Percentiles rank a stretch among this genome's conserved stretches.
These are phyloP conservation scores for Telmatochromis sp. DNA, from an alignment of 2,113 vertebrate species.

Conservation along the genomic window DNA sequence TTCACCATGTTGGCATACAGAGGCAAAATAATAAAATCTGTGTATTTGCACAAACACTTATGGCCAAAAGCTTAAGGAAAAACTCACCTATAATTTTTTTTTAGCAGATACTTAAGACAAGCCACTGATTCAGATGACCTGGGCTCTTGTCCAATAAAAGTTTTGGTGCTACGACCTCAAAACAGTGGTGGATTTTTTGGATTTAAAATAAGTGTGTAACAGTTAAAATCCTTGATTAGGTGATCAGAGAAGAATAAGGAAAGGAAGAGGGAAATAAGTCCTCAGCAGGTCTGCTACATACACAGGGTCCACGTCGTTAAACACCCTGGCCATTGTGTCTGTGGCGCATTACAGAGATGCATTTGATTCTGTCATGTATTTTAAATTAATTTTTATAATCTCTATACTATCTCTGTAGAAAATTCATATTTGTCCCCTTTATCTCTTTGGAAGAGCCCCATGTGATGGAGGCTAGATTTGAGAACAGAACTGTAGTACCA, in stretches of 20 bases:
- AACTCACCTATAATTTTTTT: background rate
- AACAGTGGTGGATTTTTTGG: background rate
- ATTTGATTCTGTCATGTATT: background rate
- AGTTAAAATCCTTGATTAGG: background rate
- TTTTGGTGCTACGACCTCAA: background rate
- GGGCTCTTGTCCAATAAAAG: background rate
- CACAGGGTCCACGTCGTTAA: background rate
- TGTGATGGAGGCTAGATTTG: constrained; percentile 12
- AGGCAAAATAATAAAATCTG: background rate
- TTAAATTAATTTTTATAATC: background rate
- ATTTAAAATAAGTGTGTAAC: background rate
- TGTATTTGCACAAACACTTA: background rate
- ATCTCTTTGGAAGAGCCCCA: background rate
- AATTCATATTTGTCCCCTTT: background rate
- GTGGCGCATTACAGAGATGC: background rate
- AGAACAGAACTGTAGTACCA: constrained; percentile 21
- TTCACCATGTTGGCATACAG: background rate
- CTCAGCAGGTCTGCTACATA: background rate
- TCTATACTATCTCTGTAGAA: background rate
- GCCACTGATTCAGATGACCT: background rate
- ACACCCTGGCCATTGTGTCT: background rate
- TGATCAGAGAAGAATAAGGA: background rate
- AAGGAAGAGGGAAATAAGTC: background rate
- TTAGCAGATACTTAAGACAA: background rate
- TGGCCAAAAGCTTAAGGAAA: background rate